These are phyloP conservation scores for Chloroceryle aenea DNA, from an alignment of 2,113 vertebrate species.

Conservation along the genomic window DNA sequence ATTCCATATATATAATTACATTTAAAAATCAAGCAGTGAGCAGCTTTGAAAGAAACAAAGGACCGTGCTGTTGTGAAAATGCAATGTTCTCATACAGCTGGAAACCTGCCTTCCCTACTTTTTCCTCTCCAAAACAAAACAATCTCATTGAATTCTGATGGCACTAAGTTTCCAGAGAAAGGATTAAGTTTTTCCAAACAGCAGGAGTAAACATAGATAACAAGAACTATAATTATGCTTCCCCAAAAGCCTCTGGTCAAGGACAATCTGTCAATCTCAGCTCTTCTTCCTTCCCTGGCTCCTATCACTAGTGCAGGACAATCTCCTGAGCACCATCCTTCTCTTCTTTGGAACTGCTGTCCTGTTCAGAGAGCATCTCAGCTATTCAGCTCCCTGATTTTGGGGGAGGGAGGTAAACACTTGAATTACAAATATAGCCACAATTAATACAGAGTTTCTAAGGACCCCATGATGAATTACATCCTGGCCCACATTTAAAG, in stretches of 20 bases:
- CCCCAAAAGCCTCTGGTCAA: neutral
- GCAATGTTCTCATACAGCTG: neutral
- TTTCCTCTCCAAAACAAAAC: neutral
- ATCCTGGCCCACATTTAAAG: neutral
- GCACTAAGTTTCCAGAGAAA: neutral
- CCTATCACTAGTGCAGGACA: neutral
- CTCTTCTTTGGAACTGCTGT: neutral
- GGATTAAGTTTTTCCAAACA: neutral
- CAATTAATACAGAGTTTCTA: neutral
- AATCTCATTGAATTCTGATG: neutral
- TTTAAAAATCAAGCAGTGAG: neutral
- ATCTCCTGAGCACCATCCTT: neutral
- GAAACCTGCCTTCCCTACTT: neutral
- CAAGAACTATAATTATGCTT: neutral
- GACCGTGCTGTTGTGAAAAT: neutral
- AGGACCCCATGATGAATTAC: neutral
- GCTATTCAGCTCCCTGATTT: neutral
- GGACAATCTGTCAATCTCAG: neutral
- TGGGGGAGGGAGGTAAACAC: neutral
- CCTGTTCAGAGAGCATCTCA: neutral
- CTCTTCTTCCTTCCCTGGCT: neutral
- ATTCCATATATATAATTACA: neutral
- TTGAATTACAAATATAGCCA: conserved; percentile 22
- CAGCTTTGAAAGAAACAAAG: neutral
- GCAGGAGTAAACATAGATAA: neutral